A percentile compares a stretch with the other conserved stretches of the same genome.
These are phyloP conservation scores for Cremastinae sp. DNA, from an alignment of 2,888 invertebrate genomes.

Conservation along the genomic window DNA sequence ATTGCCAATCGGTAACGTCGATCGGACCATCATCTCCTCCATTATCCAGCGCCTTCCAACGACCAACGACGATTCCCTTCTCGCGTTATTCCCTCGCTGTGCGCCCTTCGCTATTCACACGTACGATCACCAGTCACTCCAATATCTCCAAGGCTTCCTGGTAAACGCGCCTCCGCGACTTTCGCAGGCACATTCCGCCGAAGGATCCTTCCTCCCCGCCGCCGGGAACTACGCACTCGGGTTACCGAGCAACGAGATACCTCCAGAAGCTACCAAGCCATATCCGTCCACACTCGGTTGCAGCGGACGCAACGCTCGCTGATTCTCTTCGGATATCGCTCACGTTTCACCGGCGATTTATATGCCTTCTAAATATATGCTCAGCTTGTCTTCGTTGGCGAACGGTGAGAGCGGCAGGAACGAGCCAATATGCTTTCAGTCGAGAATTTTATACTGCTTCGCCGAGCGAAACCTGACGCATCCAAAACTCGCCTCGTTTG, in stretches of 20 bases:
- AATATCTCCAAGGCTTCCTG: constrained; percentile 49
- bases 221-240: constrained; percentile 29
- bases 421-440: no score
- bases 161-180: constrained; percentile 58
- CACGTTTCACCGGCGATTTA: constrained; percentile 43
- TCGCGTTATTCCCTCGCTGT: constrained; percentile 37
- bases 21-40: constrained; percentile 76
- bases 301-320: constrained; percentile 48
- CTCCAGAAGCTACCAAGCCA: constrained; percentile 9
- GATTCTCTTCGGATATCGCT: constrained; percentile 24
- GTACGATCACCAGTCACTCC: constrained; percentile 35
- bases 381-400: no score
- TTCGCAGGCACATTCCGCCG: constrained; percentile 61
- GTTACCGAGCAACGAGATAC: constrained; percentile 29
- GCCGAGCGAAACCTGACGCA: background rate
- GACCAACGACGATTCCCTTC: background rate
- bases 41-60: constrained; percentile 54
- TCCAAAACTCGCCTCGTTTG: constrained; percentile 2
- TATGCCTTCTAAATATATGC: background rate
- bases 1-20: constrained; percentile 68
- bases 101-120: constrained; percentile 33
- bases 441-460: no score
- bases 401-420: no score
- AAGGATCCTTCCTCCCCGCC: constrained; percentile 20
- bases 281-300: constrained; percentile 33